A percentile compares a stretch with the other conserved stretches of the same genome.
Evolutionary conservation across 2,888 invertebrate genomes (phyloP).

Genomic region (Drosophila greeni): DNA sequence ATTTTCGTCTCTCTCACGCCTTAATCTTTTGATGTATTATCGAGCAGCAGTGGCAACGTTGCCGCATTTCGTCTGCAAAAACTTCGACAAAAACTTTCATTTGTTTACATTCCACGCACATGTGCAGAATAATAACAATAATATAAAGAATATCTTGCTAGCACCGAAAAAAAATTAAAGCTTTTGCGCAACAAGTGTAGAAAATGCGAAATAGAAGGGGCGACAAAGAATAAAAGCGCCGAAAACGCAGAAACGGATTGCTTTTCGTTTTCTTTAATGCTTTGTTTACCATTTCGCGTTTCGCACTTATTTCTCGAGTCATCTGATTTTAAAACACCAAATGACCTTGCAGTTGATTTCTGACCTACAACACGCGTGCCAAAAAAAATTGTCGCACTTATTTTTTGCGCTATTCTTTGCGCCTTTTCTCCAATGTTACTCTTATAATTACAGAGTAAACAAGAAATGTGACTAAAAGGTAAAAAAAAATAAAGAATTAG

Average conservation of each 20-base stretch:
- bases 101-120: constrained; percentile 73
- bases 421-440: constrained; percentile 27
- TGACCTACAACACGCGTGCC: constrained; percentile 43
- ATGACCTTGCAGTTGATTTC: constrained; percentile 38
- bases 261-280: constrained; percentile 18
- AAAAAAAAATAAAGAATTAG: constrained; percentile 27
- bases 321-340: constrained; percentile 20
- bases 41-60: constrained; percentile 57
- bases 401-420: constrained; percentile 15
- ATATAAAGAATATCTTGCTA: constrained; percentile 35
- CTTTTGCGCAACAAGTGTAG: constrained; percentile 70
- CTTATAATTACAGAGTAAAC: constrained; percentile 51
- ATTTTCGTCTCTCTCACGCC: constrained; percentile 52
- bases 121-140: constrained; percentile 67
- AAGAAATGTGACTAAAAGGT: constrained; percentile 39
- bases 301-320: constrained; percentile 16
- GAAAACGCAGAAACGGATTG: constrained; percentile 20
- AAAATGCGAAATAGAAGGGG: constrained; percentile 35
- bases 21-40: constrained; percentile 41
- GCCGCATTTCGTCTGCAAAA: constrained; percentile 62
- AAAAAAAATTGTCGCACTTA: constrained; percentile 23
- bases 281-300: constrained; percentile 36
- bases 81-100: constrained; percentile 62
- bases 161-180: constrained; percentile 42
- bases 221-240: constrained; percentile 6